Percentiles rank a stretch among this genome's conserved stretches.
phyloP scores from a whole-genome alignment of 2,113 vertebrate genomes.

The Fulmarus glacialis region DNA sequence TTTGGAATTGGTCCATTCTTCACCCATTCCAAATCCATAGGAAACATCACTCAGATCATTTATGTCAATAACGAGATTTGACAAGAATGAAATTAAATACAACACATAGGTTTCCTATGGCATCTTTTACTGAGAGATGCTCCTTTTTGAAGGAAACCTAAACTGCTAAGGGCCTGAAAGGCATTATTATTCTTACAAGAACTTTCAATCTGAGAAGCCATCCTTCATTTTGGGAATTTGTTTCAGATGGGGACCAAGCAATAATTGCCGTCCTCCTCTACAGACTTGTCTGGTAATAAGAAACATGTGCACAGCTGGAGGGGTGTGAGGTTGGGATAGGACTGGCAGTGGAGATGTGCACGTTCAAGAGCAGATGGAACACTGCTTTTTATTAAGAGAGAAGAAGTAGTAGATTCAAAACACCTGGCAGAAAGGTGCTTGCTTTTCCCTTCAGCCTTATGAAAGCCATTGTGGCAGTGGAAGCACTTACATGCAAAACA shows the following conservation, averaged over 20 bases:
- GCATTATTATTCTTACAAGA: conserved; percentile 46
- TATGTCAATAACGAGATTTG: neutral
- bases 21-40: neutral
- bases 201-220: conserved; percentile 30
- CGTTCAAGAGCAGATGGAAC: conserved; percentile 47
- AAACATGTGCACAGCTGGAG: conserved; percentile 32
- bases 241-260: conserved; percentile 48
- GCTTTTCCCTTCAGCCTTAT: neutral
- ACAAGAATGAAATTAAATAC: neutral
- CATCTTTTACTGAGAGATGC: neutral
- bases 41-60: neutral
- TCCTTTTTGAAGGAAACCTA: neutral
- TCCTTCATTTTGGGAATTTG: conserved; percentile 59
- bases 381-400: conserved; percentile 58
- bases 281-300: conserved; percentile 50
- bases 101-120: neutral
- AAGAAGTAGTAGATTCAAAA: conserved; percentile 58
- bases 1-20: neutral
- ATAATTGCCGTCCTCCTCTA: neutral
- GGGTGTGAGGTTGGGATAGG: conserved; percentile 9
- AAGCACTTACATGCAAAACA: neutral
- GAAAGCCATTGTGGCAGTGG: neutral
- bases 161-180: conserved; percentile 32
- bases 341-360: conserved; percentile 14
- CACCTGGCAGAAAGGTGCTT: conserved; percentile 51